Evolutionary conservation across 2,113 vertebrate genomes (phyloP), one percentile per base, ranked within the genome.

Genomic region (Gadus macrocephalus): DNA sequence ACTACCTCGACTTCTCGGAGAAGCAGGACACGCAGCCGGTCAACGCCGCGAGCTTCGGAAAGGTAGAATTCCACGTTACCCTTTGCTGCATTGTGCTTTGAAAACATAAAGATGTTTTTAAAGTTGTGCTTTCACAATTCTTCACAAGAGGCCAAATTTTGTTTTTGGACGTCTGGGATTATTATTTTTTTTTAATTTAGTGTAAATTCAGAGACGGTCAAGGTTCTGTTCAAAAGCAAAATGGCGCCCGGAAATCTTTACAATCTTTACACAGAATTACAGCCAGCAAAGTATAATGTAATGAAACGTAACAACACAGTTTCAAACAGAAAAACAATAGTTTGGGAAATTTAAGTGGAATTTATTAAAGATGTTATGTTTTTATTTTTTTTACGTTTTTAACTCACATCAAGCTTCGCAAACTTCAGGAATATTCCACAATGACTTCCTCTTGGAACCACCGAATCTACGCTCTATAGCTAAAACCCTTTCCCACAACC

Each of bases 1-100:
- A 99, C 77, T 99, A 99, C 88, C 90, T 99, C 84, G 98, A 99
- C 84, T 99, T 99, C 91, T 96, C 97, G 6, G 98, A 99, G 88
- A 99, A 98, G 89, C 97, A 97, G 0, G 98, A 98, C 84, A 96
- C 96, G 0, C 98, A 99, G 76, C 98, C 98, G 0, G 98, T 99
- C 76, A 99, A 99, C 4, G 98, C 98, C 0, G 98, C 98, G 88
- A 99, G 98, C 89, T 99, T 99, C 49, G 98, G 98, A 70, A 99
- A 99, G 95, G 98, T 99, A 85, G 85, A 91, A 79, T 17, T 60
- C 42, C 68, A 62, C 1, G 22, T 2, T 35, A 9, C 11, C 8
- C 42, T 2, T 49, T 14, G 2, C 11, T 14, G 42, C 42, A 49
- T 49, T 49, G 9, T 12, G 42, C 42, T 49, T 49, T 9, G 42